Conservation (phyloP, 2,888 invertebrate genomes). For the Drosophila algonquin region DNA sequence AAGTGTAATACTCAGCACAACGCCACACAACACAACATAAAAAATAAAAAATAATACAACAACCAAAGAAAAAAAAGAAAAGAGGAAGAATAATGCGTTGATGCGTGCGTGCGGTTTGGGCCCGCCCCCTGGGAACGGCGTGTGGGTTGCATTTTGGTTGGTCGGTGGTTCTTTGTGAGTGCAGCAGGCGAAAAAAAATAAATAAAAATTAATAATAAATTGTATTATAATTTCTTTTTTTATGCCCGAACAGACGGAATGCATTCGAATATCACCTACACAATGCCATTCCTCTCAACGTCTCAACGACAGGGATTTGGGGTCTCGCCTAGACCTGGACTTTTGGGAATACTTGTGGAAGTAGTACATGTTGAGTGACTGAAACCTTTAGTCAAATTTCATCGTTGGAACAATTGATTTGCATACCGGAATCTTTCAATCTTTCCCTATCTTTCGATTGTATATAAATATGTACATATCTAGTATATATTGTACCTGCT, state of each 20-base stretch:
- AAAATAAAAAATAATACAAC: constrained; percentile 6
- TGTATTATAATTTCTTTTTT: constrained; percentile 72
- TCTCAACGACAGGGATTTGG: too few species aligned
- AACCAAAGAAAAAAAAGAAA: not conserved
- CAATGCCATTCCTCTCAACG: not conserved
- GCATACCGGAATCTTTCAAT: too few species aligned
- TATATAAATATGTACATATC: too few species aligned
- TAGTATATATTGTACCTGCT: not conserved
- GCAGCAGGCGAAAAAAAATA: constrained; percentile 31
- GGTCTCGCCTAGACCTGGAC: not conserved
- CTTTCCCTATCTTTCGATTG: too few species aligned
- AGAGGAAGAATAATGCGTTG: constrained; percentile 25
- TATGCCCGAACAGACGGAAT: constrained; percentile 18
- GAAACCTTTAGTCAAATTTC: too few species aligned
- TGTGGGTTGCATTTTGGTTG: constrained; percentile 62
- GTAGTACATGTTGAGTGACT: too few species aligned
- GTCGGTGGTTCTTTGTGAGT: constrained; percentile 41
- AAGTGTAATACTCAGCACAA: constrained; percentile 24
- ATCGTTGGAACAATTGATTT: too few species aligned
- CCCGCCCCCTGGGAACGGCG: constrained; percentile 40
- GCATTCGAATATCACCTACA: not conserved
- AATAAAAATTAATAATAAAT: constrained; percentile 62
- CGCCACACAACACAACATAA: constrained; percentile 1
- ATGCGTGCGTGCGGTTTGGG: constrained; percentile 41
- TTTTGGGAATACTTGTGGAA: not conserved